Conservation (phyloP, 2,888 invertebrate genomes). For the Phaonia tiefii region DNA sequence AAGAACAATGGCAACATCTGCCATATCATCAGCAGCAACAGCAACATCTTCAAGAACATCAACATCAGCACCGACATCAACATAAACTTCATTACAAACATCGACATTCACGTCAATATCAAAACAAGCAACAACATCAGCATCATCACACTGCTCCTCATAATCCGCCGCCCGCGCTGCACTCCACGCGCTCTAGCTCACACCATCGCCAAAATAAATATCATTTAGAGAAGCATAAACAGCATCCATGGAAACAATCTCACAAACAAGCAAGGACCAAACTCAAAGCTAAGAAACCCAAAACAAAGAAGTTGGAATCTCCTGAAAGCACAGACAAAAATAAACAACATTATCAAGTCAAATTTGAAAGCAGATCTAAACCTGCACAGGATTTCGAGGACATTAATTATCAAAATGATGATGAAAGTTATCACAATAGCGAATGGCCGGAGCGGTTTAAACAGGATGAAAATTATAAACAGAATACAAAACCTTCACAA, state of each 20-base stretch:
- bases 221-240: conserved; percentile 38
- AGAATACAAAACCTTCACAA: no score
- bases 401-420: conserved; percentile 63
- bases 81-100: neutral
- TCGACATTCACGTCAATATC: conserved; percentile 3
- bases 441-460: conserved; percentile 31
- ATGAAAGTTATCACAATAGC: conserved; percentile 39
- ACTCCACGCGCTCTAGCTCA: conserved; percentile 17
- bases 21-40: conserved; percentile 1
- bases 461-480: no score
- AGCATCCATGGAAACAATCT: conserved; percentile 33
- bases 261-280: conserved; percentile 43
- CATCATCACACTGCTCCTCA: conserved; percentile 8
- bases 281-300: neutral
- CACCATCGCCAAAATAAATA: conserved; percentile 25
- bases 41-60: neutral
- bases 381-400: conserved; percentile 18
- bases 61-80: conserved; percentile 3
- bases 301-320: conserved; percentile 21
- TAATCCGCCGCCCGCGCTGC: neutral
- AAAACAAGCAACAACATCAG: conserved; percentile 44
- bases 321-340: neutral
- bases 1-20: conserved; percentile 2
- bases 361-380: neutral
- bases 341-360: neutral